These are phyloP conservation scores for Meloidogyne exigua DNA, from an alignment of 1,140 invertebrate species.

Conservation along the genomic window DNA sequence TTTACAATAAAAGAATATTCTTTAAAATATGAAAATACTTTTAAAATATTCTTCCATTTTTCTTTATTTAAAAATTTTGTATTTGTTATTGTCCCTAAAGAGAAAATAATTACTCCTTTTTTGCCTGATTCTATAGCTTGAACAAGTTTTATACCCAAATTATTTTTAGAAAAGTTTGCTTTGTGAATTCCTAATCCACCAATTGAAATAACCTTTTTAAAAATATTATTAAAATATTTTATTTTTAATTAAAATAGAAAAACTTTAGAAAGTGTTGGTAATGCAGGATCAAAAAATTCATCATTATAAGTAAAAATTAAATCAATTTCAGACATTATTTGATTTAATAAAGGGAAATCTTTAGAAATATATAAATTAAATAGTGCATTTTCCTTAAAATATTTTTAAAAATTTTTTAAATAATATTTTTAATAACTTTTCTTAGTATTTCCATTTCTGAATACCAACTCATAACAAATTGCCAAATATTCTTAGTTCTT, in stretches of 20 bases:
- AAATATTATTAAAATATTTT: background rate
- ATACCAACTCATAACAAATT: constrained; percentile 1
- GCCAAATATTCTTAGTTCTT: constrained; percentile 29
- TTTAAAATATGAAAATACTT: constrained; percentile 40
- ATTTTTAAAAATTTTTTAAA: background rate
- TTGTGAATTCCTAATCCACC: constrained; percentile 17
- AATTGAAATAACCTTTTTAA: constrained; percentile 24
- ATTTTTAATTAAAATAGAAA: background rate
- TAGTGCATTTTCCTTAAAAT: constrained; percentile 34
- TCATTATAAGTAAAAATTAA: constrained; percentile 37
- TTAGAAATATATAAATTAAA: constrained; percentile 38
- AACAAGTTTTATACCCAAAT: constrained; percentile 24
- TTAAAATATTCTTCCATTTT: constrained; percentile 31
- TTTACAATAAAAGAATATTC: constrained; percentile 49
- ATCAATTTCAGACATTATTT: constrained; percentile 21
- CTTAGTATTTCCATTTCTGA: constrained; percentile 10
- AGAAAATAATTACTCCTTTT: constrained; percentile 38
- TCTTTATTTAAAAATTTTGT: constrained; percentile 23
- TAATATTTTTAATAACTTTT: constrained; percentile 6
- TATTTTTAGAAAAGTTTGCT: background rate
- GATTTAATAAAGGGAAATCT: constrained; percentile 38
- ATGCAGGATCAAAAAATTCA: constrained; percentile 43
- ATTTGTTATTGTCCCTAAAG: constrained; percentile 37
- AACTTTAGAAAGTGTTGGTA: constrained; percentile 37
- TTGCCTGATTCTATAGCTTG: constrained; percentile 26